Evolutionary conservation across 2,888 invertebrate genomes (phyloP).

Genomic region (Himalopsyche tibetana): DNA sequence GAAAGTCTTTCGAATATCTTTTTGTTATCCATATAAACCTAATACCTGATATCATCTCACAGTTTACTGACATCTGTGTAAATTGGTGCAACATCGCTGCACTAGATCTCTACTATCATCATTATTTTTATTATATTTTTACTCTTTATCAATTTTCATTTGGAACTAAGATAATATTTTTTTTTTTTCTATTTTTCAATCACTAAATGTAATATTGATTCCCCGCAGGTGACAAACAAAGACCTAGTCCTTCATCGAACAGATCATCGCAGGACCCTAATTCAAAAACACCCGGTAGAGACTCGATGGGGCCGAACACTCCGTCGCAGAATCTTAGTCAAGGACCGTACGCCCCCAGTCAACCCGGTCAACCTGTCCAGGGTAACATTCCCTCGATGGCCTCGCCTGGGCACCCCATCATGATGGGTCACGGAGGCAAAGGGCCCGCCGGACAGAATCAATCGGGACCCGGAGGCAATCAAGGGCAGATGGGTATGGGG

Average conservation of each 20-base stretch:
- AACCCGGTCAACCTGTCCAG: constrained; percentile 42
- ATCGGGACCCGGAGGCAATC: constrained; percentile 46
- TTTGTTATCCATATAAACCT: no score
- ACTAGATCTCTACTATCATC: no score
- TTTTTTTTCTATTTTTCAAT: no score
- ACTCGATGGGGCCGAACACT: constrained; percentile 73
- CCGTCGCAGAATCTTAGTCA: constrained; percentile 69
- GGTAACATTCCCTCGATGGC: constrained; percentile 70
- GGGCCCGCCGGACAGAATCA: constrained; percentile 51
- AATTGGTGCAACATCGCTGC: no score
- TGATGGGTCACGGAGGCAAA: constrained; percentile 42
- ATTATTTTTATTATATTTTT: no score
- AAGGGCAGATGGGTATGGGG: constrained; percentile 3
- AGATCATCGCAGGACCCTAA: constrained; percentile 73
- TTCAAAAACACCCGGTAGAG: constrained; percentile 72
- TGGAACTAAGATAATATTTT: no score
- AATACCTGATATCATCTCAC: no score
- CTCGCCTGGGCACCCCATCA: constrained; percentile 25
- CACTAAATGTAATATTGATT: no score
- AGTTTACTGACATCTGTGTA: no score
- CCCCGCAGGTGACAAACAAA: constrained; percentile 73
- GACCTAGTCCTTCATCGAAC: constrained; percentile 76
- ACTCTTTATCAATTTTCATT: no score
- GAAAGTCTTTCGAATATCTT: no score
- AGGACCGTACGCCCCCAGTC: constrained; percentile 68